phyloP scores from a whole-genome alignment of 2,797 vertebrate species.

The Lophotriccus pileatus region DNA sequence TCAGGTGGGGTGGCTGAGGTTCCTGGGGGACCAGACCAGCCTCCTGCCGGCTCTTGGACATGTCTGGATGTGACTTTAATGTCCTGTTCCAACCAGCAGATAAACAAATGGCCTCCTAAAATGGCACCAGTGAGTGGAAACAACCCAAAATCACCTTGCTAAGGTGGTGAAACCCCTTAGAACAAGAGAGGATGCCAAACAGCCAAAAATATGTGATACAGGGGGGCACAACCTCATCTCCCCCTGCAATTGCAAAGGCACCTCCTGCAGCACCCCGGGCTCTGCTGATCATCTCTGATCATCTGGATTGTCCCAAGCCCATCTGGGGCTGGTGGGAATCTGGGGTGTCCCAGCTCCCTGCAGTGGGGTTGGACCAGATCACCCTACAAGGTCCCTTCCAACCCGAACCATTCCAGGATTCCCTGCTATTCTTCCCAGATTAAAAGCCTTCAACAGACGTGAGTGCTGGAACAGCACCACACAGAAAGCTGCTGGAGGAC shows the following conservation, averaged over 20 bases:
- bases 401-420: not conserved
- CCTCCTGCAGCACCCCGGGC: accelerated
- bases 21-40: not conserved
- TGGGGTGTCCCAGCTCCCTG: not conserved
- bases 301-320: not conserved
- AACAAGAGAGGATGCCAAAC: not conserved
- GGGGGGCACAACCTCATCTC: not conserved
- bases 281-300: not conserved
- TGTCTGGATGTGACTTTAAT: not conserved
- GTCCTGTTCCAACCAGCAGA: not conserved
- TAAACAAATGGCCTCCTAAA: not conserved
- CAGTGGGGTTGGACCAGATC: not conserved
- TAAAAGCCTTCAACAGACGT: accelerated
- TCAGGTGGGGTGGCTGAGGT: accelerated
- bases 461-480: accelerated
- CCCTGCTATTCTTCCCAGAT: not conserved
- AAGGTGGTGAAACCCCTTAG: not conserved
- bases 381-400: not conserved
- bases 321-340: not conserved
- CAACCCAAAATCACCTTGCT: not conserved
- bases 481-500: not conserved
- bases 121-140: not conserved
- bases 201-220: not conserved
- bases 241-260: not conserved
- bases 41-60: not conserved